Evolutionary conservation across 2,888 invertebrate species (phyloP).

Genomic region (Ormyrus pomaceus): DNA sequence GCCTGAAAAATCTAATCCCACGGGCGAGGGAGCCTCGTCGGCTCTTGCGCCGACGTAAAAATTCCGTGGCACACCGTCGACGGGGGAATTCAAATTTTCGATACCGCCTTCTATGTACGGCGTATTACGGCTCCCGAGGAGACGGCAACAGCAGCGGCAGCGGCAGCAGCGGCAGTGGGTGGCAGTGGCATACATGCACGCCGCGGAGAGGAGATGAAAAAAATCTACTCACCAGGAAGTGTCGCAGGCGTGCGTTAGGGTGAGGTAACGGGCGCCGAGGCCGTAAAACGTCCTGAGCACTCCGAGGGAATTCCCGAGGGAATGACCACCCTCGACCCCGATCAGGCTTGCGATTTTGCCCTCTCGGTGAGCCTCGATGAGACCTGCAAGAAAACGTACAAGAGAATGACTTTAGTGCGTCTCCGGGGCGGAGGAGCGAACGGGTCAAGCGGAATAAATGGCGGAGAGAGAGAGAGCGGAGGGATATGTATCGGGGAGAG

Average conservation of each 20-base stretch:
- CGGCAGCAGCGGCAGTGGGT: neutral
- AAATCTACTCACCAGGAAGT: constrained; percentile 84
- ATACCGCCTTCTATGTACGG: neutral
- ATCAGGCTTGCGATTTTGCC: constrained; percentile 92
- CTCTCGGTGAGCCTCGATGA: constrained; percentile 82
- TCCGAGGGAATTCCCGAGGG: constrained; percentile 91
- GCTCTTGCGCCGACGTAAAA: neutral
- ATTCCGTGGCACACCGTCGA: neutral
- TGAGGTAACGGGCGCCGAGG: constrained; percentile 91
- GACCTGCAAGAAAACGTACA: constrained; percentile 76
- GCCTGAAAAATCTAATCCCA: constrained; percentile 44
- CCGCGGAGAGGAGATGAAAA: neutral
- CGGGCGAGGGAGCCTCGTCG: constrained; percentile 1
- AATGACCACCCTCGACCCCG: constrained; percentile 95
- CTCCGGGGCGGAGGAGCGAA: neutral
- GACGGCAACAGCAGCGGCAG: neutral
- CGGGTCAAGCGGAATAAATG: constrained; percentile 18
- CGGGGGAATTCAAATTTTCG: constrained; percentile 31
- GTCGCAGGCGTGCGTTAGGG: constrained; percentile 94
- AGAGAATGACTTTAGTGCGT: neutral
- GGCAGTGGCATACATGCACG: neutral
- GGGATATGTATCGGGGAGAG: too few species aligned
- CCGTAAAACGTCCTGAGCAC: constrained; percentile 93
- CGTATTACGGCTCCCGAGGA: neutral
- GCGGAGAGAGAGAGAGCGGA: neutral